These are phyloP conservation scores for Desmophyllum pertusum DNA, from an alignment of 92 coral and sea anemone species.

Conservation along the genomic window DNA sequence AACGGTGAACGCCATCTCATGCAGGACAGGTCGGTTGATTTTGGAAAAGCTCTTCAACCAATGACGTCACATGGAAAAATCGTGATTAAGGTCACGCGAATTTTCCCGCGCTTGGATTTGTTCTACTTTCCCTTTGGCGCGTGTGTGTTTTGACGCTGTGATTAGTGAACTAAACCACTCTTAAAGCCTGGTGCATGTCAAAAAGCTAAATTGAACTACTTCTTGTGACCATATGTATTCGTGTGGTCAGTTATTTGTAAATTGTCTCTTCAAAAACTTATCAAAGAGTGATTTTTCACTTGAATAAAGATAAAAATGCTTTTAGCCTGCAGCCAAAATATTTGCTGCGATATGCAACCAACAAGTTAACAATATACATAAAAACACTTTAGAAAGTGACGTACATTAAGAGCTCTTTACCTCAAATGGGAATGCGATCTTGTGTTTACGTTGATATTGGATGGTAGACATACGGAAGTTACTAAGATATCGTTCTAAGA, in stretches of 20 bases:
- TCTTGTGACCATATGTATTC: background rate
- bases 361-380: background rate
- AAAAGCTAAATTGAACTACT: background rate
- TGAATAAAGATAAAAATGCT: background rate
- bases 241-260: background rate
- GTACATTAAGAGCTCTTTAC: background rate
- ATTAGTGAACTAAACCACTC: background rate
- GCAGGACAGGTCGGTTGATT: background rate
- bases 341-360: background rate
- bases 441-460: conserved; percentile 4
- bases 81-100: background rate
- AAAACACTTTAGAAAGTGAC: background rate
- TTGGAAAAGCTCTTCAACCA: background rate
- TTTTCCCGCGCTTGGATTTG: background rate
- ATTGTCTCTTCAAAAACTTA: too few species aligned
- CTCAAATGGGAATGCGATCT: conserved; percentile 1
- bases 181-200: background rate
- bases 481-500: background rate
- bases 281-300: background rate
- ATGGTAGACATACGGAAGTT: background rate
- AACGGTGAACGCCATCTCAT: background rate
- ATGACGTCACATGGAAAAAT: background rate
- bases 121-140: background rate
- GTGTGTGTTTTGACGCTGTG: background rate
- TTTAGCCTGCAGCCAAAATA: background rate